Base-by-base conservation (phyloP, 2,113 vertebrate species). In the Mugil cephalus region DNA sequence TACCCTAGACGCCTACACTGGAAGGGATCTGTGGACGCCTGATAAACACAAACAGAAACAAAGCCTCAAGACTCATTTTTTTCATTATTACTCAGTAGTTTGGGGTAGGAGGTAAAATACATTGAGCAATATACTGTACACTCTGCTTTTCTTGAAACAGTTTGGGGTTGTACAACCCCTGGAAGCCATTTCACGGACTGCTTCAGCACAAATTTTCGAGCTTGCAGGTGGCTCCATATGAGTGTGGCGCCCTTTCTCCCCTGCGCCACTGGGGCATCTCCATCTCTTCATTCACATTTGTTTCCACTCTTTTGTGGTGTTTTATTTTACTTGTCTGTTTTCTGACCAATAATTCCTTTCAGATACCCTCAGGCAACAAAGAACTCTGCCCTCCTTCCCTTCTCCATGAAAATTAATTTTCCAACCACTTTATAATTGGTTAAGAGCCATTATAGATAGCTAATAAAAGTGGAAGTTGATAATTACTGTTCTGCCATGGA, bases 31-130 rank as follows among this genome's bases (percentile, higher is more conserved):
- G 90, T 74, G 87, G 84, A 74, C 74, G 83, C 70, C 80, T 90
- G 91, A 93, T 92, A 93, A 92, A 92, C 83, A 87, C 83, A 84
- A 89, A 87, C 85, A 88, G 77, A 83, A 83, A 88, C 89, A 91
- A 91, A 89, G 85, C 86, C 77, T 17, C 52, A 66, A 90, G 88
- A 79, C 86, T 91, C 84, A 86, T 80, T 87, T 73, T 46, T 83
- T 63, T 60, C 71, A 74, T 83, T 87, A 85, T 82, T 46, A 34
- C 67, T 50, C 47, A 13, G 74, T 21, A 46, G 38, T 51, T 83
- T 34, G 50, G 71, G 71, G 53, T 72, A 83, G 65, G 76, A 56
- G 58, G 78, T 15, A 56, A 65, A 80, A 76, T 21, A 83, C 64
- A 76, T 34, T 45, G 2, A 48, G 35, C 80, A 74, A 69, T 74